Percentiles rank a stretch among this genome's conserved stretches.
phyloP scores from a whole-genome alignment of 2,113 vertebrate species.

The Pica pica region DNA sequence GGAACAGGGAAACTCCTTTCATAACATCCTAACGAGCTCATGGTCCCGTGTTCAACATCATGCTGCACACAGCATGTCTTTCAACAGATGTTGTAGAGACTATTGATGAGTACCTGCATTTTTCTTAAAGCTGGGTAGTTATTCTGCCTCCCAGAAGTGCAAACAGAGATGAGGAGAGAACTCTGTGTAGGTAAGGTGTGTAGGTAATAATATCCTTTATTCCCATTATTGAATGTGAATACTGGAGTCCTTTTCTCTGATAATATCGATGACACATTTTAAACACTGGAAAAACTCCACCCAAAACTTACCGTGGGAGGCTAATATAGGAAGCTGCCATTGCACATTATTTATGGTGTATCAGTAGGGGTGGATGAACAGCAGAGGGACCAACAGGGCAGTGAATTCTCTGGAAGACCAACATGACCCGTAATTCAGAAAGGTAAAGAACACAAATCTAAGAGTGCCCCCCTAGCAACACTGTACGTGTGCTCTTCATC shows the following conservation, averaged over 20 bases:
- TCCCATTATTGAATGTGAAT: neutral
- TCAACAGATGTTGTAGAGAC: neutral
- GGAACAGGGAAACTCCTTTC: neutral
- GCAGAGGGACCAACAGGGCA: neutral
- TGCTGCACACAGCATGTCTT: neutral
- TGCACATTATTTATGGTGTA: neutral
- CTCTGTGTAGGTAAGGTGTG: neutral
- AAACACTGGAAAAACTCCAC: neutral
- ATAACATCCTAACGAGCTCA: neutral
- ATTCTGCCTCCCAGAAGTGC: neutral
- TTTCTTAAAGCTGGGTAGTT: neutral
- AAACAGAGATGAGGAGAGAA: neutral
- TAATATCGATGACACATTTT: neutral
- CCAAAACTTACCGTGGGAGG: neutral
- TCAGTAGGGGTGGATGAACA: neutral
- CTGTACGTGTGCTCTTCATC: rapidly evolving
- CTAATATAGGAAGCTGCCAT: neutral
- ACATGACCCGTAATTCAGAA: neutral
- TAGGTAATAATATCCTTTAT: neutral
- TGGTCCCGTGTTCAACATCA: neutral
- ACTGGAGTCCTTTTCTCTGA: neutral
- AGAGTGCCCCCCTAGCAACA: neutral
- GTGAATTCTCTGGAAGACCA: neutral
- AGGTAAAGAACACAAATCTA: neutral
- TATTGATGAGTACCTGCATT: neutral